Evolutionary conservation across 2,797 vertebrate genomes (phyloP), one percentile per base, ranked within the genome.

Genomic region (Hipposideros larvatus): DNA sequence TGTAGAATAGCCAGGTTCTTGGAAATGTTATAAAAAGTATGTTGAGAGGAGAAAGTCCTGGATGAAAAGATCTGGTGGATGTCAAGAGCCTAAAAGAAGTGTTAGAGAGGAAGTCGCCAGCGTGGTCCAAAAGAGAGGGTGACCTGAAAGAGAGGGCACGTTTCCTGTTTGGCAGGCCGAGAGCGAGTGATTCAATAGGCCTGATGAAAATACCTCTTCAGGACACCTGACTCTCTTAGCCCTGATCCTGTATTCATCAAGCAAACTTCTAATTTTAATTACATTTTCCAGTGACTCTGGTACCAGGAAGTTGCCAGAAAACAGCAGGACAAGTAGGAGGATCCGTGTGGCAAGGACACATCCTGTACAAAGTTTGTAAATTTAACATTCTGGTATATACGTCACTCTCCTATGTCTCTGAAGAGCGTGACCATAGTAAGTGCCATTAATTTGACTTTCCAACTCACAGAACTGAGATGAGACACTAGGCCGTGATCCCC

Each of bases 241-340:
- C 66, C 88, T 26, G 37, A 89, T 34, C 66, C 87, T 28, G 41
- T 43, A 66, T 77, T 77, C 79, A 68, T 87, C 79, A 82, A 92
- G 78, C 73, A 90, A 74, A 92, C 66, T 85, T 84, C 70, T 90
- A 24, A 85, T 59, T 90, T 93, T 92, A 94, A 96, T 94, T 88
- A 95, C 63, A 70, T 96, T 91, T 94, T 71, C 92, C 88, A 84
- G 31, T 37, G 91, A 59, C 75, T 84, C 57, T 28, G 80, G 84
- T 61, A 37, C 51, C 51, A 18, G 34, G n/a, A 51, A 75, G 59
- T 37, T 89, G 88, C 28, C 95, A 80, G 66, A 92, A 90, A 91
- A 53, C n/a, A 43, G 26, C 18, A 63, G 46, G 84, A 65, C 73
- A 71, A 84, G 59, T 34, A 48, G 13, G 9, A 26, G 51, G 48